These are phyloP conservation scores for Acanthococcus lagerstroemiae DNA, from an alignment of 2,888 invertebrate species.

Conservation along the genomic window DNA sequence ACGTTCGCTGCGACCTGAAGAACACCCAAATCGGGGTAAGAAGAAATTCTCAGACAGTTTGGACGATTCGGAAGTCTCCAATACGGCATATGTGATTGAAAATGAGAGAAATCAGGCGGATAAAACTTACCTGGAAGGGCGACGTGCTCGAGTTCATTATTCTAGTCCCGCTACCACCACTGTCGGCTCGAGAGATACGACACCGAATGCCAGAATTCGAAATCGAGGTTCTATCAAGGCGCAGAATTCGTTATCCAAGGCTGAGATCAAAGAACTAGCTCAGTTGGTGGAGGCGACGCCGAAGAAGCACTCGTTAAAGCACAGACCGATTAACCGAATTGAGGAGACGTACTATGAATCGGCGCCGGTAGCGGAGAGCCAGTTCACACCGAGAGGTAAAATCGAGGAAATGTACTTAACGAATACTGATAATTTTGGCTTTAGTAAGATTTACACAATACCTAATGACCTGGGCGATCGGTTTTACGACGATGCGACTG, in stretches of 20 bases:
- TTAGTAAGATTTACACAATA: not conserved
- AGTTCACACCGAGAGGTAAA: not conserved
- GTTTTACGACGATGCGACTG: not conserved
- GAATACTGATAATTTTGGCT: not conserved
- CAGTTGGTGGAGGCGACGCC: not conserved
- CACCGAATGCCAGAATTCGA: not conserved
- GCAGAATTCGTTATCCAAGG: conserved; percentile 1
- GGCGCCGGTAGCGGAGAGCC: too few species aligned
- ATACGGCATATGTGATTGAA: not conserved
- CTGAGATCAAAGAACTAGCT: conserved; percentile 8
- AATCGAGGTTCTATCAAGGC: conserved; percentile 15
- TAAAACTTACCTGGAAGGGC: not conserved
- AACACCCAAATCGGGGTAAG: too few species aligned
- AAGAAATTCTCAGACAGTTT: conserved; percentile 7
- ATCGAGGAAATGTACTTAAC: not conserved
- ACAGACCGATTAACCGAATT: not conserved
- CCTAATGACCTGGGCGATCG: not conserved
- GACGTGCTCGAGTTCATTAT: conserved; percentile 8
- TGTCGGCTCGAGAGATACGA: not conserved
- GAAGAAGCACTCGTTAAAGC: too few species aligned
- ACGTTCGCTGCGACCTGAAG: too few species aligned
- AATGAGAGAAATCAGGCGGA: not conserved
- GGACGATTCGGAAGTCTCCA: not conserved
- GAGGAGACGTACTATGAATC: not conserved
- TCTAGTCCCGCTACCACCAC: not conserved